Percentiles rank a stretch among this genome's conserved stretches.
phyloP scores from a whole-genome alignment of 2,888 invertebrate species.

The Acleris cristana region DNA sequence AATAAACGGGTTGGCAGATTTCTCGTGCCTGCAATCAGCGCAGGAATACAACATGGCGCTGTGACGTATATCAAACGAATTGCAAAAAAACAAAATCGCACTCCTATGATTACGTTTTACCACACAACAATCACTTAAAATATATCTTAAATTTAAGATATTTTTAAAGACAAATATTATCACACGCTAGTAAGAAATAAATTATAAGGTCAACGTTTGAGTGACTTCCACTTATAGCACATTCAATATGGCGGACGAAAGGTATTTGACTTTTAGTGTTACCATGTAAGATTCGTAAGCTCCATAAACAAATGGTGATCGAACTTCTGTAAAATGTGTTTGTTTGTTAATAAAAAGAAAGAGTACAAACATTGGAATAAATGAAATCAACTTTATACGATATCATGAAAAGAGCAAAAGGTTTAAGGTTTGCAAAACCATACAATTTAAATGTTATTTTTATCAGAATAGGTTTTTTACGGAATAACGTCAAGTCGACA shows the following conservation, averaged over 20 bases:
- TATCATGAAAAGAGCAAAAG: background rate
- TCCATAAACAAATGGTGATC: slow-evolving; percentile 24
- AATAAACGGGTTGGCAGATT: slow-evolving; percentile 83
- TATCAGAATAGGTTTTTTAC: slow-evolving; percentile 11
- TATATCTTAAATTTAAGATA: slow-evolving; percentile 59
- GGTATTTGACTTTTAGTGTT: slow-evolving; percentile 68
- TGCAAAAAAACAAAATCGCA: slow-evolving; percentile 70
- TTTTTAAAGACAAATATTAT: slow-evolving; percentile 58
- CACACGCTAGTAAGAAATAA: slow-evolving; percentile 63
- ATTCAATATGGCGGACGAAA: slow-evolving; percentile 78
- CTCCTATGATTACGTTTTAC: slow-evolving; percentile 52
- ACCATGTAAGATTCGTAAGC: slow-evolving; percentile 46
- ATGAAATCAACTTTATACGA: background rate
- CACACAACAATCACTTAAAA: slow-evolving; percentile 59
- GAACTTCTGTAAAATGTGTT: background rate
- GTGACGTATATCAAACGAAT: slow-evolving; percentile 80
- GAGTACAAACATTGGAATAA: background rate
- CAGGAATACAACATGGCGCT: slow-evolving; percentile 85
- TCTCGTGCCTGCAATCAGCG: slow-evolving; percentile 84
- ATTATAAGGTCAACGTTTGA: slow-evolving; percentile 79
- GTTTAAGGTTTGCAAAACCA: background rate
- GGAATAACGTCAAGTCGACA: background rate
- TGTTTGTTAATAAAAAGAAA: background rate
- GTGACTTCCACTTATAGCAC: slow-evolving; percentile 76
- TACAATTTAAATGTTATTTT: background rate